A percentile compares a stretch with the other conserved stretches of the same genome.
These are phyloP conservation scores for Tolmerus cingulatus DNA, from an alignment of 2,888 invertebrate genomes.

Conservation along the genomic window DNA sequence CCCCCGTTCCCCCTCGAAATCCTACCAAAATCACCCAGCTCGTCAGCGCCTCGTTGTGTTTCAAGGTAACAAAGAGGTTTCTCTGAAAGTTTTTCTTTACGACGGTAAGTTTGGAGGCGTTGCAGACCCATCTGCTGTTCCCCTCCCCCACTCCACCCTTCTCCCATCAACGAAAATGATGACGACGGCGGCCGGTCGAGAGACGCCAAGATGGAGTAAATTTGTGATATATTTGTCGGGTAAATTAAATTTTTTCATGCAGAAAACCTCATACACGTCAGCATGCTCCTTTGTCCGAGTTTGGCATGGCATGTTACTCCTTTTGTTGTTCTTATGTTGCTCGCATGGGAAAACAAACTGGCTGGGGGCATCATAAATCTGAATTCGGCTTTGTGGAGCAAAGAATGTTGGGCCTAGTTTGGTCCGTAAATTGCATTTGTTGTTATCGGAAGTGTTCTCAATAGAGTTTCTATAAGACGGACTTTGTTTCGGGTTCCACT, in stretches of 20 bases:
- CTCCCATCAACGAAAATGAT: background rate
- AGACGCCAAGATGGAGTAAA: background rate
- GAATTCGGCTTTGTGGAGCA: background rate
- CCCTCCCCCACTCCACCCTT: background rate
- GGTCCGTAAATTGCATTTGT: background rate
- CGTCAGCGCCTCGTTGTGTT: background rate
- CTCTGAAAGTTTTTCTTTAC: background rate
- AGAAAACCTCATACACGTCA: background rate
- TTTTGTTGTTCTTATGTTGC: background rate
- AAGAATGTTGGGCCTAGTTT: background rate
- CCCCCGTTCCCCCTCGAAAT: background rate
- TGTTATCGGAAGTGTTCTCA: background rate
- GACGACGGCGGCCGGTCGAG: background rate
- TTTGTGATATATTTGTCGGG: background rate
- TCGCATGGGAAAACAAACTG: background rate
- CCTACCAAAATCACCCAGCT: background rate
- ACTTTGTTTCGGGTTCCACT: no score
- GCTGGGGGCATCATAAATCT: background rate
- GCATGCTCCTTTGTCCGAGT: background rate
- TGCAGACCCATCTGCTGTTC: background rate
- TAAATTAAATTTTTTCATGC: constrained; percentile 18
- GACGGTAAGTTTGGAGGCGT: background rate
- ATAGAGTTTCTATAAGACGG: background rate
- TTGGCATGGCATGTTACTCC: background rate
- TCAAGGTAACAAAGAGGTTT: constrained; percentile 2